phyloP scores from a whole-genome alignment of 30 jellyfish, hydroid and myxozoan species.

The Hydractinia echinata region DNA sequence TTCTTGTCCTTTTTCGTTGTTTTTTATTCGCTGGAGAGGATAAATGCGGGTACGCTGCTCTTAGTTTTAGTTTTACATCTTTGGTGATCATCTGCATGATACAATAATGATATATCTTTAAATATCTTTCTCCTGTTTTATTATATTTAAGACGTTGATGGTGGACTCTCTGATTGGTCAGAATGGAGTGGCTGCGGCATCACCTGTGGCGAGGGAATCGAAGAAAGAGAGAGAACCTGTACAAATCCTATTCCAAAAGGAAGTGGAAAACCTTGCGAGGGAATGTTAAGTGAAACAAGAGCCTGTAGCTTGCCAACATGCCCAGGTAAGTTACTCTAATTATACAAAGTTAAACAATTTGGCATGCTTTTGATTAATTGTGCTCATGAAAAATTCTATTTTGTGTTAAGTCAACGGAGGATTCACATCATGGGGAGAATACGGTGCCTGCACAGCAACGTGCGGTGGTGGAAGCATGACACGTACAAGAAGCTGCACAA shows the following conservation, averaged over 20 bases:
- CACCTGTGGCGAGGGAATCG: not conserved
- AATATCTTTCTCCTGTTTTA: too few species aligned
- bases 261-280: slow-evolving; percentile 4
- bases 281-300: not conserved
- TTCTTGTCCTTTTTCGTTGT: too few species aligned
- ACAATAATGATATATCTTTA: too few species aligned
- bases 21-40: too few species aligned
- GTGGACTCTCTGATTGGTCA: too few species aligned
- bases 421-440: slow-evolving; percentile 1
- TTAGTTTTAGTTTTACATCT: too few species aligned
- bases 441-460: not conserved
- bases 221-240: slow-evolving; percentile 13
- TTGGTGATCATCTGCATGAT: too few species aligned
- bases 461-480: slow-evolving; percentile 13
- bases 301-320: not conserved
- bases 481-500: not conserved
- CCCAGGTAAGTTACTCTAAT: not conserved
- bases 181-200: too few species aligned
- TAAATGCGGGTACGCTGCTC: too few species aligned
- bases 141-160: too few species aligned
- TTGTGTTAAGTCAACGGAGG: slow-evolving; percentile 1
- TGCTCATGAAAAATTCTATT: not conserved
- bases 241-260: slow-evolving; percentile 14
- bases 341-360: not conserved
- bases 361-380: not conserved